Evolutionary conservation across 2,888 invertebrate genomes (phyloP).

Genomic region (Clostera curtula): DNA sequence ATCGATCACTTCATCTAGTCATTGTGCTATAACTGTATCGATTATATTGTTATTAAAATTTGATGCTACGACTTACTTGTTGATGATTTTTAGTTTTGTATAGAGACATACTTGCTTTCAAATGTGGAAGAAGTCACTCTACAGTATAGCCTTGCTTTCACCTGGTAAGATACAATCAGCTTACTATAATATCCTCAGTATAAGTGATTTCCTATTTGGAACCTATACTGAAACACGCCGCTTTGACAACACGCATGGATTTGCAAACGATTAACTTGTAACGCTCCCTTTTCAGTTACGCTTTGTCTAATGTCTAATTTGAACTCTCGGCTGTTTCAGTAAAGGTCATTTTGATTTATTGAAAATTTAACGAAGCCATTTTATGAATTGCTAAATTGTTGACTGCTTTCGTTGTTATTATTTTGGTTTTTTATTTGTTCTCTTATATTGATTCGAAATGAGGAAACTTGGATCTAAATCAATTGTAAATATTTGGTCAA

Average conservation of each 20-base stretch:
- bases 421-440: conserved; percentile 1
- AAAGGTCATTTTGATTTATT: conserved; percentile 49
- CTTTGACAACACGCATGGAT: conserved; percentile 38
- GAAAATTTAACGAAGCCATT: conserved; percentile 59
- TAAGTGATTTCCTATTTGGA: conserved; percentile 64
- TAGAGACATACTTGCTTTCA: conserved; percentile 73
- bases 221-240: conserved; percentile 63
- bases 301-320: conserved; percentile 30
- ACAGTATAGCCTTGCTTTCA: conserved; percentile 75
- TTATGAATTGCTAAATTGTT: conserved; percentile 53
- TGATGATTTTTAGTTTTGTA: conserved; percentile 71
- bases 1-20: conserved; percentile 61
- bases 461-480: conserved; percentile 3
- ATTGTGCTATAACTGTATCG: conserved; percentile 65
- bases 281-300: conserved; percentile 23
- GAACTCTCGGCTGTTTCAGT: conserved; percentile 55
- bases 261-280: conserved; percentile 26
- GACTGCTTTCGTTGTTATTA: conserved; percentile 20
- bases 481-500: conserved; percentile 27
- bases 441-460: conserved; percentile 4
- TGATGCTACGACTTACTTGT: conserved; percentile 67
- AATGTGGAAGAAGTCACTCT: conserved; percentile 75
- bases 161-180: conserved; percentile 74
- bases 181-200: conserved; percentile 72
- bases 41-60: conserved; percentile 62